A percentile compares a stretch with the other conserved stretches of the same genome.
phyloP scores from a whole-genome alignment of 2,113 vertebrate species.

The Pleuronectes platessa region DNA sequence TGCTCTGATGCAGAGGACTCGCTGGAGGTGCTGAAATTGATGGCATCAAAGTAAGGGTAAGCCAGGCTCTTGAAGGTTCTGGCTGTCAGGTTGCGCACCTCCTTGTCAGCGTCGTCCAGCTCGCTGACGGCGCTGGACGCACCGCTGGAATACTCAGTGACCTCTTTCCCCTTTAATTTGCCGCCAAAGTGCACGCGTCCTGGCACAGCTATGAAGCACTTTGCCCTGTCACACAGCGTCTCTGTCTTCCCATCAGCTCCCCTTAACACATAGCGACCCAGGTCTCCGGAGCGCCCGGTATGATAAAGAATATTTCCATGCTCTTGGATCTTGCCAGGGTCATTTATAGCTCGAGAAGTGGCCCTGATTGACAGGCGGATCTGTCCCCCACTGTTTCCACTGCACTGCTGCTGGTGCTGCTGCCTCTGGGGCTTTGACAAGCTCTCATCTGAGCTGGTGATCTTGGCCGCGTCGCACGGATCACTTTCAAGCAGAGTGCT shows the following conservation, averaged over 20 bases:
- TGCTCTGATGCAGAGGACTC: slow-evolving; percentile 90
- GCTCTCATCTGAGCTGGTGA: slow-evolving; percentile 81
- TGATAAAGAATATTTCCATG: slow-evolving; percentile 82
- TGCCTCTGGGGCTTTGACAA: slow-evolving; percentile 72
- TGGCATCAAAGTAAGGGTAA: slow-evolving; percentile 84
- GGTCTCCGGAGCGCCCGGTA: slow-evolving; percentile 88
- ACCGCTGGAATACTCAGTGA: slow-evolving; percentile 87
- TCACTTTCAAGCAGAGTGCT: slow-evolving; percentile 85
- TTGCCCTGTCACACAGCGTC: slow-evolving; percentile 59
- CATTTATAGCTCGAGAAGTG: slow-evolving; percentile 93
- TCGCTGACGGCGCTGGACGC: slow-evolving; percentile 94
- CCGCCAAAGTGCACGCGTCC: slow-evolving; percentile 87
- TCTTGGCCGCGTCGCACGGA: slow-evolving; percentile 71
- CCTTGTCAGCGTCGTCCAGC: slow-evolving; percentile 94
- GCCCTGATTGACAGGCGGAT: slow-evolving; percentile 96
- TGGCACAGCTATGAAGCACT: slow-evolving; percentile 82
- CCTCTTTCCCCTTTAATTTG: slow-evolving; percentile 80
- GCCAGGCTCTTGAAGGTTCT: slow-evolving; percentile 93
- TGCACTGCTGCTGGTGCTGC: slow-evolving; percentile 57
- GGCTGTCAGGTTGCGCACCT: slow-evolving; percentile 94
- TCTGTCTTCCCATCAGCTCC: slow-evolving; percentile 72
- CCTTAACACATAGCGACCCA: slow-evolving; percentile 85
- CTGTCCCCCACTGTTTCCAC: slow-evolving; percentile 83
- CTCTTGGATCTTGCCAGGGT: slow-evolving; percentile 85
- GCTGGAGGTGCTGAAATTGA: slow-evolving; percentile 88